Percentiles rank a stretch among this genome's conserved stretches.
Conservation (phyloP, 2,888 invertebrate genomes). For the Lasioglossum villosulum region DNA sequence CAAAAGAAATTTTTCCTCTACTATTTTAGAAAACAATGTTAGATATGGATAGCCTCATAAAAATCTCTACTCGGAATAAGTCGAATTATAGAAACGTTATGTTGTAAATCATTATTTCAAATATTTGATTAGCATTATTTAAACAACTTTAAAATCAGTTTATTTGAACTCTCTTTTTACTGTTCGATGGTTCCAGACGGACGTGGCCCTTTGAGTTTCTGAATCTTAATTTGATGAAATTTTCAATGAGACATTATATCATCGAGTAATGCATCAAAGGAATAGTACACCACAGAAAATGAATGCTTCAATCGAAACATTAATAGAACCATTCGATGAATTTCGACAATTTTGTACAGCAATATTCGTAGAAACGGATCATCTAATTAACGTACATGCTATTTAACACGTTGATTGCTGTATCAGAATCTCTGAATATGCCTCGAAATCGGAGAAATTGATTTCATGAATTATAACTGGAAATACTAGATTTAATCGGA, state of each 20-base stretch:
- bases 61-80: not conserved
- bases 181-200: not conserved
- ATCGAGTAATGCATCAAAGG: not conserved
- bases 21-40: not conserved
- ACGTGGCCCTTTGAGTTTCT: not conserved
- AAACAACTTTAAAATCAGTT: too few species aligned
- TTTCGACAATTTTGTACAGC: not conserved
- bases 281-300: not conserved
- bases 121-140: not conserved
- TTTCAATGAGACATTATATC: not conserved
- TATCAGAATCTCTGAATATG: not conserved
- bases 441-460: not conserved
- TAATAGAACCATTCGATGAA: not conserved
- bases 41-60: not conserved
- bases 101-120: not conserved
- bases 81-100: not conserved
- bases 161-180: not conserved
- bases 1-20: not conserved
- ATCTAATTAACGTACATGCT: not conserved
- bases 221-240: not conserved
- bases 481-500: not conserved
- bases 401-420: too few species aligned
- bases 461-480: not conserved
- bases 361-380: not conserved
- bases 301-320: not conserved